Evolutionary conservation across 2,888 invertebrate genomes (phyloP).

Genomic region (Drosophila incognita): DNA sequence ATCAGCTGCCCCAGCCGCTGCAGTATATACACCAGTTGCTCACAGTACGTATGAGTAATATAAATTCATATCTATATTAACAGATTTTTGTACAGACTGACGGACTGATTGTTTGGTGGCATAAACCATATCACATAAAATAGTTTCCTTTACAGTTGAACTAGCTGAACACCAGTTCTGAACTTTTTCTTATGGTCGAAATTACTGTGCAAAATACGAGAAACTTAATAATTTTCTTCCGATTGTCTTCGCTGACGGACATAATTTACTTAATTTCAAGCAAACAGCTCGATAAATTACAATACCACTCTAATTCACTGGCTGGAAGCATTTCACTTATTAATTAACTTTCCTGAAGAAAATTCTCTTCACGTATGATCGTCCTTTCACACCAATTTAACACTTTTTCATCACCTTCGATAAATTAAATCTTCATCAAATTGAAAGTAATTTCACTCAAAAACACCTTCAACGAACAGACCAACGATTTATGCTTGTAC

Average conservation of each 20-base stretch:
- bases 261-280: background rate
- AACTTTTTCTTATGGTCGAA: background rate
- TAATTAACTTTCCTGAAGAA: background rate
- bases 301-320: background rate
- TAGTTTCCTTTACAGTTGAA: background rate
- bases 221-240: background rate
- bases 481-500: background rate
- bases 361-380: background rate
- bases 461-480: background rate
- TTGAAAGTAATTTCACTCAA: background rate
- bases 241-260: background rate
- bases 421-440: background rate
- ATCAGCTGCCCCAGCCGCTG: slow-evolving; percentile 95
- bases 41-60: slow-evolving; percentile 85
- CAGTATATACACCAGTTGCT: slow-evolving; percentile 96
- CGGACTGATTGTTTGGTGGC: background rate
- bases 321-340: background rate
- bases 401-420: background rate
- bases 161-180: background rate
- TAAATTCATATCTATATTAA: background rate
- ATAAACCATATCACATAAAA: background rate
- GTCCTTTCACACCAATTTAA: background rate
- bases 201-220: background rate
- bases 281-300: background rate
- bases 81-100: background rate